phyloP scores from a whole-genome alignment of 2,888 invertebrate species.

The Scaptomyza tumidula region DNA sequence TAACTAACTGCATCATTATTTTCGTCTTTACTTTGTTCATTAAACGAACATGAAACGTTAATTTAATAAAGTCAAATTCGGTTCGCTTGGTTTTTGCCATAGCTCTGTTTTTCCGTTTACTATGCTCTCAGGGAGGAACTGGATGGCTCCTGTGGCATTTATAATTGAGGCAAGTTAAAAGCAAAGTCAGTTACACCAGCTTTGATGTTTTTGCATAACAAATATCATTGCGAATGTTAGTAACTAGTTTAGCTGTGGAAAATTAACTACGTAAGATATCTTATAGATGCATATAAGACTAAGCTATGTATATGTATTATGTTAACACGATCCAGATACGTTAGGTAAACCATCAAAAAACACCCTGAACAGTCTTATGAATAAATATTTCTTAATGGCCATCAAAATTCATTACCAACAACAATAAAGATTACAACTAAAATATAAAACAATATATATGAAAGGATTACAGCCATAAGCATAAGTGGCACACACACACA shows the following conservation, averaged over 20 bases:
- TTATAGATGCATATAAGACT: too few species aligned
- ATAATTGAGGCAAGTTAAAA: constrained; percentile 49
- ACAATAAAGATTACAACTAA: too few species aligned
- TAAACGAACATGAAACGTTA: constrained; percentile 81
- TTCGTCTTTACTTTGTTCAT: constrained; percentile 78
- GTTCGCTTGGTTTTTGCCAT: constrained; percentile 20
- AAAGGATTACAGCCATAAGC: constrained; percentile 13
- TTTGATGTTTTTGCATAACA: constrained; percentile 38
- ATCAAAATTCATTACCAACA: neutral
- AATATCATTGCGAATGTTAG: constrained; percentile 10
- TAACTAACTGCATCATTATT: constrained; percentile 76
- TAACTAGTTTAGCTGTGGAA: neutral
- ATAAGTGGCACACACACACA: neutral
- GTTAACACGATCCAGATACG: too few species aligned
- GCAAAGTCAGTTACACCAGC: constrained; percentile 18
- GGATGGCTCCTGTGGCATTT: constrained; percentile 14
- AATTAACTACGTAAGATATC: neutral
- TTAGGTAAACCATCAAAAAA: too few species aligned
- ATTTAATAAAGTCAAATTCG: constrained; percentile 77
- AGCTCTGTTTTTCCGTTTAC: constrained; percentile 16
- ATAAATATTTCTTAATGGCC: too few species aligned
- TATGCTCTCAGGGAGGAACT: neutral
- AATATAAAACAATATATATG: constrained; percentile 1
- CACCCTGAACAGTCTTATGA: too few species aligned
- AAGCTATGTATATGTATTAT: too few species aligned